Evolutionary conservation across 2,113 vertebrate species (phyloP).

Genomic region (Psittacus erithacus): DNA sequence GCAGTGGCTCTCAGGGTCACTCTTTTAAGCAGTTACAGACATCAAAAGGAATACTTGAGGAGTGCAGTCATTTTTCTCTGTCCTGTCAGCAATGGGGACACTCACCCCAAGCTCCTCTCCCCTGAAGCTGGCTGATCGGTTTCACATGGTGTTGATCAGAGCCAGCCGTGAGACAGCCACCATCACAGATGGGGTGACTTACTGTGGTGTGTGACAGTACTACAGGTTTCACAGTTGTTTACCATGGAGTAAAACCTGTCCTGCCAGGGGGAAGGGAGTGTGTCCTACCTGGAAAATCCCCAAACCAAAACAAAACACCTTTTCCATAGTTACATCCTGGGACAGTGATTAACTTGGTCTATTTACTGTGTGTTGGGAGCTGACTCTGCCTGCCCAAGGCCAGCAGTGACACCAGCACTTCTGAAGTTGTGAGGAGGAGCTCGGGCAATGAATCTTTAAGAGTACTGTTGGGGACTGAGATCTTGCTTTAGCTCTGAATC

Average conservation of each 20-base stretch:
- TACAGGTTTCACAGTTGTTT: not conserved
- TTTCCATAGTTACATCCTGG: not conserved
- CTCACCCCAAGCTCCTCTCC: not conserved
- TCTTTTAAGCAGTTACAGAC: not conserved
- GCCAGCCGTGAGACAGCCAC: not conserved
- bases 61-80: not conserved
- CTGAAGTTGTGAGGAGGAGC: not conserved
- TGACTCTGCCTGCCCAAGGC: not conserved
- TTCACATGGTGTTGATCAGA: not conserved
- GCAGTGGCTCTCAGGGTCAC: not conserved
- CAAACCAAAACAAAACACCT: not conserved
- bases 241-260: not conserved
- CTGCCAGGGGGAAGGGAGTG: slow-evolving; percentile 31
- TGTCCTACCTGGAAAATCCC: not conserved
- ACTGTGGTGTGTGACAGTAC: accelerated
- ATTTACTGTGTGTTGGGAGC: not conserved
- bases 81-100: accelerated
- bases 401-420: not conserved
- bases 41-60: not conserved
- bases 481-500: not conserved
- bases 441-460: not conserved
- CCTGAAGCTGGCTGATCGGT: accelerated
- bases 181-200: not conserved
- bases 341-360: not conserved
- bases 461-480: not conserved